phyloP scores from a whole-genome alignment of 2,888 invertebrate genomes.

The Phragmatobia fuliginosa region DNA sequence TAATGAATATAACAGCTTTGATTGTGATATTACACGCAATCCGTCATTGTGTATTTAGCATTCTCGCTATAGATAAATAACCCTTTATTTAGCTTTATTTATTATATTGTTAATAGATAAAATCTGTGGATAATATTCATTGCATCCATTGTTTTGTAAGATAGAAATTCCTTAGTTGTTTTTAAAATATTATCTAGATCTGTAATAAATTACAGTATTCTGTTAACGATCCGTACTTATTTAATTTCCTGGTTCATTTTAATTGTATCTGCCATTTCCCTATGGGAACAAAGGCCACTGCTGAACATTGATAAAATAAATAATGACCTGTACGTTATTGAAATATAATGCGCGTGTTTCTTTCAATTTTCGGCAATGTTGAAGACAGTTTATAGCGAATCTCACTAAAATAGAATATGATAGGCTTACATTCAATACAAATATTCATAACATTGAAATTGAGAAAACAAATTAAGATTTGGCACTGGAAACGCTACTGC shows the following conservation, averaged over 20 bases:
- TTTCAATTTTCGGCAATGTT: not conserved
- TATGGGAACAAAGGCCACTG: not conserved
- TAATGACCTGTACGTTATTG: not conserved
- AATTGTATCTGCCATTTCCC: not conserved
- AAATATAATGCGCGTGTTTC: not conserved
- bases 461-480: not conserved
- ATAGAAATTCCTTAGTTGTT: constrained; percentile 71
- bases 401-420: not conserved
- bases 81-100: constrained; percentile 58
- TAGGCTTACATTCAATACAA: too few relatives aligned
- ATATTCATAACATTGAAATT: too few relatives aligned
- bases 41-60: constrained; percentile 55
- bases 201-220: constrained; percentile 86
- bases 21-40: constrained; percentile 40
- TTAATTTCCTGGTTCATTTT: constrained; percentile 8
- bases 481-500: not conserved
- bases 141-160: constrained; percentile 61
- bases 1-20: constrained; percentile 46
- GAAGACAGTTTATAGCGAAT: not conserved
- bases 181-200: constrained; percentile 73
- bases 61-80: constrained; percentile 33
- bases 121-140: constrained; percentile 53
- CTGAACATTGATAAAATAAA: not conserved
- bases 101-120: constrained; percentile 55
- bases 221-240: constrained; percentile 56